Base-by-base conservation (phyloP, 2,888 invertebrate genomes). In the Marronus borbonicus region DNA sequence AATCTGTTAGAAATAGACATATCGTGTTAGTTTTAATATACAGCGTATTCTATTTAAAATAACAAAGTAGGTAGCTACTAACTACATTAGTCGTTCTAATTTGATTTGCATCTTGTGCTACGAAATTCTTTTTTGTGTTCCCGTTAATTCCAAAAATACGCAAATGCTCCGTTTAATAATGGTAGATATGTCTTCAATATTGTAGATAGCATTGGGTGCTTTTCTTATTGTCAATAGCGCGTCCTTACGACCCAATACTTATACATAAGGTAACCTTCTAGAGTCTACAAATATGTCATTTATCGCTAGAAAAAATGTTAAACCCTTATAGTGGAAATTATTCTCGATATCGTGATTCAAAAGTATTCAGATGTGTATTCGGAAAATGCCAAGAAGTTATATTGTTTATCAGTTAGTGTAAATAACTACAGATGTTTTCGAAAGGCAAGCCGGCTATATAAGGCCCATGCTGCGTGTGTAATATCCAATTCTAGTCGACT, bases 401-500 rank as follows among this genome's bases (percentile, higher is more conserved):
- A 65, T 65, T 39, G 17, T 39, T 65, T 65, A 65, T 65, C 65
- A 5, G 5, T 7, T n/a, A n/a, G 4, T 14, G 36, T 17, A 36
- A 65, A 65, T 39, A 65, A 39, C 65, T 52, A 17, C n/a, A 52
- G 17, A n/a, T 52, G 39, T 69, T 68, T 58, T 7, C 44, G 50
- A 58, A 68, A 58, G 20, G n/a, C 8, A 12, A 5, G 7, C 20
- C 10, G 20, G 36, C 31, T 79, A 76, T 76, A 76, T 76, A 79
- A 78, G 28, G 14, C 28, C 24, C 1, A 24, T 7, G 2, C 14
- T n/a, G 14, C 52, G 3, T 5, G 14, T 4, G 5, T 17, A n/a
- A 52, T 17, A 17, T 0, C n/a, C 79, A 79, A 68, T 77, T 76
- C 72, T 39, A 74, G 49, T 79, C 76, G 76, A 66, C 79, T 79